Base-by-base conservation (phyloP, 2,888 invertebrate genomes). In the Pecten maximus region DNA sequence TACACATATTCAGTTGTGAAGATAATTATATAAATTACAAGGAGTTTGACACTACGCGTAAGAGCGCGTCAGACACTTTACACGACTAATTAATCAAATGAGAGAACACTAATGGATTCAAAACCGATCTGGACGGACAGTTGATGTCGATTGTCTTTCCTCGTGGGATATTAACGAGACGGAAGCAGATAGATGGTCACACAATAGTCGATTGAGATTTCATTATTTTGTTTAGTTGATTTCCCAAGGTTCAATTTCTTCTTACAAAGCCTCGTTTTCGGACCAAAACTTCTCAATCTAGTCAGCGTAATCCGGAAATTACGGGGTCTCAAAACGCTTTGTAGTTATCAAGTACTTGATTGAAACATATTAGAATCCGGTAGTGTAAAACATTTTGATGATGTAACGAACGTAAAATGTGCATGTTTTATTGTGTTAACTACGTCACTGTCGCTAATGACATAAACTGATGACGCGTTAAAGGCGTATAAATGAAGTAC, bases 301-400 rank as follows among this genome's bases (percentile, higher is more conserved):
- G 35, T 74, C 35, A 74, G 74, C 74, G 35, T 74, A 74, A 74
- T 60, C 74, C 35, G 74, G 74, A 74, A 74, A 28, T 74, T 74
- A 35, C 74, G 12, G 2, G 74, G 23, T 74, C 74, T 74, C 8
- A 35, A 74, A 74, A 74, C 74, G 2, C 35, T 74, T 74, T 35
- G 74, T 74, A 74, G 74, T 35, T 28, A 23, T 28, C 35, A 35
- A 74, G 35, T 28, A 10, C n/a, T 60, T 74, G 28, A 16, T 74
- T 74, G 35, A 74, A 28, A 0, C 12, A 28, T 28, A 74, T 0
- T 4, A 35, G 28, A 35, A 74, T 28, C 12, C 12, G 19, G 23
- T 54, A 19, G 12, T 19, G 3, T 19, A 54, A 54, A 12, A 44
- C 12, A 44, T 44, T 44, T 6, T 44, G 12, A 44, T 44, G 44